These are phyloP conservation scores for Microcebus tavaratra DNA, from an alignment of 2,113 vertebrate species.

Conservation along the genomic window DNA sequence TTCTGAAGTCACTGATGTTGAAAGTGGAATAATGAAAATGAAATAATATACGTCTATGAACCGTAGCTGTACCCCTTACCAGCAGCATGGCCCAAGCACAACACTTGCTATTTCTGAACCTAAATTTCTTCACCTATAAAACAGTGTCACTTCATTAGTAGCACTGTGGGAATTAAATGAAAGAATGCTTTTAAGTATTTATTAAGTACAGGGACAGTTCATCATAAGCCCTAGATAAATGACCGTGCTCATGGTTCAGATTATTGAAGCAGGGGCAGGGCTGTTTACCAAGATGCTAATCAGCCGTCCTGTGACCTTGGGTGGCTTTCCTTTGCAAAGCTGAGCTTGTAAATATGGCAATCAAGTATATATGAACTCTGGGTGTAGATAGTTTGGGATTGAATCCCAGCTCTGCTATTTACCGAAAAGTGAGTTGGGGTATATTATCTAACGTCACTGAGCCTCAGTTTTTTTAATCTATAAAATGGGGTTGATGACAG, in stretches of 20 bases:
- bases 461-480: background rate
- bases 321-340: background rate
- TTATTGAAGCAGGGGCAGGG: background rate
- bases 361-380: background rate
- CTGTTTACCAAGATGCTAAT: background rate
- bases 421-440: background rate
- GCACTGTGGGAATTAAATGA: background rate
- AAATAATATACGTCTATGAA: background rate
- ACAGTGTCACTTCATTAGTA: background rate
- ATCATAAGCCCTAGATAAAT: background rate
- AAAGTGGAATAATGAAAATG: background rate
- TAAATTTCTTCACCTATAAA: background rate
- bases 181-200: background rate
- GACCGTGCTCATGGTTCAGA: background rate
- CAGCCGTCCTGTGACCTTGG: background rate
- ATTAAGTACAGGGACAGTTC: background rate
- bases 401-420: background rate
- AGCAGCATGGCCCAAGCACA: background rate
- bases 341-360: background rate
- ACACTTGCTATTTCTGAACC: background rate
- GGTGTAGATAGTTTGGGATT: background rate
- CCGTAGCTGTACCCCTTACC: background rate
- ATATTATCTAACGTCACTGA: background rate
- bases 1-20: slow-evolving; percentile 10
- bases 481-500: background rate